Evolutionary conservation across 1,140 invertebrate genomes (phyloP).

Genomic region (Paraescarpia echinospica): DNA sequence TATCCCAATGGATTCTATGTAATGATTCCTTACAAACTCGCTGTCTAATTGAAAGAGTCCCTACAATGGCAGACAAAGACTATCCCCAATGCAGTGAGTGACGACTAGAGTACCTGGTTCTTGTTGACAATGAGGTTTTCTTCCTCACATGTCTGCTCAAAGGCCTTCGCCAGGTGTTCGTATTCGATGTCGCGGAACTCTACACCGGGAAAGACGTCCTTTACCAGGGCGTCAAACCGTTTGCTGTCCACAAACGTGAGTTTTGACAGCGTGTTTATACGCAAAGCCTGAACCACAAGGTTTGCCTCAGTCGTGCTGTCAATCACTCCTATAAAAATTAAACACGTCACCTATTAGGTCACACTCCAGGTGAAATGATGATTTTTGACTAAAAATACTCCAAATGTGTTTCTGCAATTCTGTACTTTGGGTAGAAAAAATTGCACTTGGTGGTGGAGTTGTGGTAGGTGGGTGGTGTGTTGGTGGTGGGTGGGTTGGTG

Average conservation of each 20-base stretch:
- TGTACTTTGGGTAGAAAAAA: too few species aligned
- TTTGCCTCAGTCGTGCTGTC: conserved; percentile 50
- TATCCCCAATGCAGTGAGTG: too few species aligned
- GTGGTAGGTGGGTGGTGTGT: too few species aligned
- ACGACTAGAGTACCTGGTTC: conserved; percentile 60
- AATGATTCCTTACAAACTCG: too few species aligned
- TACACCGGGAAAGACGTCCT: conserved; percentile 76
- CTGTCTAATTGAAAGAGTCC: too few species aligned
- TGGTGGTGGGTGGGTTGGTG: too few species aligned
- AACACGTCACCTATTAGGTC: background rate
- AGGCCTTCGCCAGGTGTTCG: conserved; percentile 64
- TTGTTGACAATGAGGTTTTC: conserved; percentile 69
- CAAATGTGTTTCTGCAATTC: too few species aligned
- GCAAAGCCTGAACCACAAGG: conserved; percentile 74
- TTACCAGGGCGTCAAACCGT: conserved; percentile 76
- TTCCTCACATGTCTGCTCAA: conserved; percentile 67
- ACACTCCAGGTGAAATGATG: too few species aligned
- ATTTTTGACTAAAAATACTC: too few species aligned
- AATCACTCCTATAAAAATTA: conserved; percentile 44
- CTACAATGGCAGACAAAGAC: too few species aligned
- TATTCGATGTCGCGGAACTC: conserved; percentile 63
- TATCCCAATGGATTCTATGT: too few species aligned
- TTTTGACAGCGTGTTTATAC: conserved; percentile 90
- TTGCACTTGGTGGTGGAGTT: too few species aligned
- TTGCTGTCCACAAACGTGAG: conserved; percentile 78